A percentile compares a stretch with the other conserved stretches of the same genome.
Conservation (phyloP, 2,888 invertebrate species). For the Disparrhopalites patrizii region DNA sequence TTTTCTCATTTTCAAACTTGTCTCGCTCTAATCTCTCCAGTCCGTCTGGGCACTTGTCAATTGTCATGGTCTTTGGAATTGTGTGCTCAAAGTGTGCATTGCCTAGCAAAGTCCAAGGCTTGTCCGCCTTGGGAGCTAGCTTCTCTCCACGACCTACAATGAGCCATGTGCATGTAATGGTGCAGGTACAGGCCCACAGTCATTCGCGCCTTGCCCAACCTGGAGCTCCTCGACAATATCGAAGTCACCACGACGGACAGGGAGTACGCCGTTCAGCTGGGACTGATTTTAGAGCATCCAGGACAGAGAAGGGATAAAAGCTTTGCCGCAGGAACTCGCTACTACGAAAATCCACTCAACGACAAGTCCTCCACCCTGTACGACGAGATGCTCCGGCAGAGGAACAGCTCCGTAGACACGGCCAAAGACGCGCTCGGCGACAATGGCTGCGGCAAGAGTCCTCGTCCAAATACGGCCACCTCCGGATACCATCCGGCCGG, state of each 20-base stretch:
- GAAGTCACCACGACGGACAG: slow-evolving; percentile 76
- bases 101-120: too few species aligned
- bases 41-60: too few species aligned
- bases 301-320: not conserved
- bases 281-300: slow-evolving; percentile 58
- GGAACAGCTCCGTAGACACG: not conserved
- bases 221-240: slow-evolving; percentile 85
- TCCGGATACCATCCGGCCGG: too few species aligned
- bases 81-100: too few species aligned
- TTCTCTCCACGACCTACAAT: too few species aligned
- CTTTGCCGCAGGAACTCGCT: not conserved
- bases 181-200: slow-evolving; percentile 81
- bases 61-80: too few species aligned
- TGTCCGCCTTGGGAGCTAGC: too few species aligned
- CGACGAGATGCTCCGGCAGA: not conserved
- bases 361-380: not conserved
- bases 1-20: too few species aligned
- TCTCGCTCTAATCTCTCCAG: too few species aligned
- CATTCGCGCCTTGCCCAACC: slow-evolving; percentile 74
- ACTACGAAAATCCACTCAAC: slow-evolving; percentile 1
- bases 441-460: not conserved
- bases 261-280: slow-evolving; percentile 58
- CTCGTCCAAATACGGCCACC: not conserved
- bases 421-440: not conserved
- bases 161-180: too few species aligned